Base-by-base conservation (phyloP, 2,888 invertebrate species). In the Polydrusus pterygomalis region DNA sequence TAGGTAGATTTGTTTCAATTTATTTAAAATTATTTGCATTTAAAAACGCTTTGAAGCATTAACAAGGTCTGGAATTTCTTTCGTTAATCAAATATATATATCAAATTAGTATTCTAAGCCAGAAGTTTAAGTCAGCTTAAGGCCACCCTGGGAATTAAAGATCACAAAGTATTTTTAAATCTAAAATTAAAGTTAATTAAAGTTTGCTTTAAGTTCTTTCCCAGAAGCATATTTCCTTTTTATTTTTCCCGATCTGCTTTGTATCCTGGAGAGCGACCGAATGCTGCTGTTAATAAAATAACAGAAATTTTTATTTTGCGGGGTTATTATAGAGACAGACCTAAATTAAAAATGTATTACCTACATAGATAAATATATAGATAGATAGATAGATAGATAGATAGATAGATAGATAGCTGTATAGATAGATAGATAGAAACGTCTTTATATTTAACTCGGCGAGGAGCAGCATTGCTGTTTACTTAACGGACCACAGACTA, bases 91-190 rank as follows among this genome's bases (percentile, higher is more conserved):
- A 75, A 75, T 65, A 45, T 3, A 25, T 70, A 75, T 70, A 75
- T 67, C 58, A 75, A 70, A 75, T 75, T 75, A 75, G 75, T 70
- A 75, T 75, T 75, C 75, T 60, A 17, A 34, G 18, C 74, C 49
- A 70, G 70, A 67, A 75, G 70, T 67, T 75, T 65, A 70, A 75
- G 75, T 68, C 70, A 58, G 65, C 70, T 75, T 60, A 70, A 49
- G 64, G 49, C 75, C 38, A 54, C 58, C 75, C 60, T 17, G 71
- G 75, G 74, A 74, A 56, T 74, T 75, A 75, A 75, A 76, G 72
- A 76, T 76, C 72, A 72, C 76, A 76, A 76, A 76, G 76, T 76
- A 76, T 76, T 76, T 76, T 72, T 72, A 69, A 76, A 76, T 76
- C 72, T 63, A 49, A 69, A 68, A 72, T 76, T 76, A 76, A 72